These are phyloP conservation scores for Sympetrum striolatum DNA, from an alignment of 2,888 invertebrate species.

Conservation along the genomic window DNA sequence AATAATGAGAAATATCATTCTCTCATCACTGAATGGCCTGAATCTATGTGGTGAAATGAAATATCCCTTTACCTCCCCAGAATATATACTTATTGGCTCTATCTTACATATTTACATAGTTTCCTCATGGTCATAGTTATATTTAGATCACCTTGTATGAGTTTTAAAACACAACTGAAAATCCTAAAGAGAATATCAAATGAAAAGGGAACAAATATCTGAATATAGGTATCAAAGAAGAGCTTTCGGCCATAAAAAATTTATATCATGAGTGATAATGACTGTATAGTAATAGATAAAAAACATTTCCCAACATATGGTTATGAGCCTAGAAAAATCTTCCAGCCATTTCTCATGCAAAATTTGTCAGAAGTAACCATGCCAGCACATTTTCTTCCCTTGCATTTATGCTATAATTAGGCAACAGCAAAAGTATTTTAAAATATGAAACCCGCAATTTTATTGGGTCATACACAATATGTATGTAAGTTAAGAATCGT, in stretches of 20 bases:
- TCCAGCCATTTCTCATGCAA: background rate
- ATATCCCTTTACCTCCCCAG: slow-evolving; percentile 27
- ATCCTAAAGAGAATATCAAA: slow-evolving; percentile 13
- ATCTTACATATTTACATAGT: slow-evolving; percentile 34
- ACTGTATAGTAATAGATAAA: too few relatives aligned
- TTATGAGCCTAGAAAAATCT: too few relatives aligned
- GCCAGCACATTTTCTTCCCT: background rate
- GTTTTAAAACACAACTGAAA: background rate
- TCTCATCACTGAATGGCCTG: slow-evolving; percentile 31
- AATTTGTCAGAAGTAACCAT: background rate
- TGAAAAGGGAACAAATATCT: background rate
- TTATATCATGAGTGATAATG: background rate
- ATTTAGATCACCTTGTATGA: background rate
- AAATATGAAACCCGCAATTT: background rate
- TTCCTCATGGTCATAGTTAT: slow-evolving; percentile 4
- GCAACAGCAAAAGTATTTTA: background rate
- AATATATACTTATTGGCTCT: background rate
- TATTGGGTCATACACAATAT: background rate
- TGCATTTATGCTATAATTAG: background rate
- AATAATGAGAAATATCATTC: slow-evolving; percentile 10
- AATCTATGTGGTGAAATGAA: slow-evolving; percentile 31
- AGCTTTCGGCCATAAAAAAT: background rate
- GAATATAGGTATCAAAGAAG: background rate
- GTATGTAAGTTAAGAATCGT: background rate
- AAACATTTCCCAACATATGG: too few relatives aligned